A percentile compares a stretch with the other conserved stretches of the same genome.
phyloP scores from a whole-genome alignment of 2,113 vertebrate species.

The Myotis davidii region DNA sequence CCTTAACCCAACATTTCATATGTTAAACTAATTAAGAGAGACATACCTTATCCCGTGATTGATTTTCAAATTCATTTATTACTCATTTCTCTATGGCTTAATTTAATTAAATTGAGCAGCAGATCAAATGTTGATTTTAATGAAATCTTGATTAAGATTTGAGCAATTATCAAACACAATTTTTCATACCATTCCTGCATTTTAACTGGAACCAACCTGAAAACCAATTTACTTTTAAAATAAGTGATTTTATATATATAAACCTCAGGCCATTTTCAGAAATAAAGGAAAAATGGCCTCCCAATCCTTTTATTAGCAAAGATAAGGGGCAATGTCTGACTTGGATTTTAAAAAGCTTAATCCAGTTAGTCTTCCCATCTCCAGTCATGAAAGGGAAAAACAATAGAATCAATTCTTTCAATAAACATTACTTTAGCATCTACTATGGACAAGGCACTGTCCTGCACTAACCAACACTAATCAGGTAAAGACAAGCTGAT shows the following conservation, averaged over 20 bases:
- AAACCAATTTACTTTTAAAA: constrained; percentile 82
- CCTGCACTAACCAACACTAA: not conserved
- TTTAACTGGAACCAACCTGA: constrained; percentile 73
- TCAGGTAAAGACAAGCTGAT: not conserved
- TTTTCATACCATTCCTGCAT: constrained; percentile 72
- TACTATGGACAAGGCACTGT: not conserved
- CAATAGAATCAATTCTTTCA: constrained; percentile 12
- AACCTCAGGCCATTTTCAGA: constrained; percentile 76
- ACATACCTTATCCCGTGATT: constrained; percentile 64
- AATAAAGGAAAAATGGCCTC: constrained; percentile 76
- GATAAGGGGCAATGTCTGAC: constrained; percentile 76
- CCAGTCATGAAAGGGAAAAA: not conserved
- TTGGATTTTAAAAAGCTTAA: constrained; percentile 67
- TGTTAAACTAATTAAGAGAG: constrained; percentile 69
- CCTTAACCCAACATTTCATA: constrained; percentile 50
- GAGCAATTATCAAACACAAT: constrained; percentile 73
- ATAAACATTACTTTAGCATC: constrained; percentile 46
- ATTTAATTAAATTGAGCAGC: constrained; percentile 77
- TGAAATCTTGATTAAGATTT: constrained; percentile 76
- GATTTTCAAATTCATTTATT: constrained; percentile 74
- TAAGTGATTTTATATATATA: constrained; percentile 44
- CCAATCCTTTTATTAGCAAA: constrained; percentile 75
- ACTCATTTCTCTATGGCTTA: constrained; percentile 76
- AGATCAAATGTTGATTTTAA: constrained; percentile 81
- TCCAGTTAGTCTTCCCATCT: constrained; percentile 59